Evolutionary conservation across 2,113 vertebrate species (phyloP), one percentile per base, ranked within the genome.

Genomic region (Cercopithecus mona): DNA sequence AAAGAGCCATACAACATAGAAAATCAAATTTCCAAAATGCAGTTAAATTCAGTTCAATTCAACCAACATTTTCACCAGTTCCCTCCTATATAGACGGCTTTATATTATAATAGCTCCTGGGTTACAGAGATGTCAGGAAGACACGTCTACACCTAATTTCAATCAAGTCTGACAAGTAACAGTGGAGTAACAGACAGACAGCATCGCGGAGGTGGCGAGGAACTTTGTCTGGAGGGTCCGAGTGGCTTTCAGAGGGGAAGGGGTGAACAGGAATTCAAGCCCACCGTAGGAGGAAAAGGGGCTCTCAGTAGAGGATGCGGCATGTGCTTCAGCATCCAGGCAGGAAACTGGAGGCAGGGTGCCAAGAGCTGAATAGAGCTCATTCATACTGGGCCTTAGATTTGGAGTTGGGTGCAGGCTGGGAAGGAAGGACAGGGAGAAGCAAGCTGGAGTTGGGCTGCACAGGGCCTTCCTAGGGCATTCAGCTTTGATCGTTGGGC

Each of bases 1-100:
- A 78, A 70, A 89, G 68, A 88, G 43, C 48, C 11, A 40, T 22
- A 64, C 27, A 64, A 64, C 30, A 32, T 14, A 82, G 73, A 68
- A 45, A 79, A 79, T 83, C 73, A 66, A 90, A 90, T 38, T 68
- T 96, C 72, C 64, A 61, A 93, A 95, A 57, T 27, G 55, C 80
- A 73, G 0, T 66, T 52, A 17, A 59, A 93, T 73, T 86, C 48
- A 90, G 16, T 35, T 64, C 7, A 82, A 52, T 32, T 78, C n/a
- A 83, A 70, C 35, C 73, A 93, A 30, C 35, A 52, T 38, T 78
- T 64, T 59, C 48, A 55, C 32, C 59, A 59, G 7, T 73, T 55
- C 38, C 35, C 7, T 84, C 50, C 12, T 73, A 72, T 16, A 48
- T 5, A 6, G 13, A 16, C 0, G 32, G 81, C 50, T 89, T 32